Base-by-base conservation (phyloP, 2,113 vertebrate species). In the Periophthalmus modestus region DNA sequence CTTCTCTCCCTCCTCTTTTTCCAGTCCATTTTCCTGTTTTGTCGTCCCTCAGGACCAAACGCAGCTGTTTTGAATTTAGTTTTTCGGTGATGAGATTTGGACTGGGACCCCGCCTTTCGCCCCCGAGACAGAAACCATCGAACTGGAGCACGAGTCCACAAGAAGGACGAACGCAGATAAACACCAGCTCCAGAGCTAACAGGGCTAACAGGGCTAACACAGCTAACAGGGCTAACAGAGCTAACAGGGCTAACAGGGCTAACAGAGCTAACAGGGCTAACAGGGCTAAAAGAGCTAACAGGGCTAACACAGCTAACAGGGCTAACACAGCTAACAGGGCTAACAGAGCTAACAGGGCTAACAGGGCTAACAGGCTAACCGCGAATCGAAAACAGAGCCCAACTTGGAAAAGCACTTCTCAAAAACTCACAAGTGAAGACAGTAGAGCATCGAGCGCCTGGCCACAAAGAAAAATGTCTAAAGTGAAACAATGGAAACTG, bases 51-150 rank as follows among this genome's bases (percentile, higher is more conserved):
- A 66, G 71, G 73, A 85, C 71, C 16, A 55, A 9, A 21, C 19
- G 66, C 88, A 92, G 88, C 87, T 90, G 93, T 81, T 88, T 92
- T 73, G 46, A 83, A 90, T 92, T 91, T 80, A 48, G 48, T 74
- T 79, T n/a, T 15, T 59, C 57, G n/a, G 66, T 54, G 77, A 85
- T 78, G 70, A 82, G 72, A 76, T 71, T 77, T 82, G 65, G 85
- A 90, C 77, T 78, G 71, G 61, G 82, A 75, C 86, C 77, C 68
- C 50, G 28, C 72, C 77, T 77, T 82, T 73, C 89, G 79, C 85
- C 81, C 63, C 68, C 69, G 81, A 75, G 78, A 85, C 78, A 86
- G 75, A 76, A 68, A 52, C 79, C 82, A 87, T 88, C 73, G 43
- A 15, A 33, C 66, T 36, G 12, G 5, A 39, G 63, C 19, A 68